These are phyloP conservation scores for Teleogryllus occipitalis DNA, from an alignment of 1,140 invertebrate species.

Conservation along the genomic window DNA sequence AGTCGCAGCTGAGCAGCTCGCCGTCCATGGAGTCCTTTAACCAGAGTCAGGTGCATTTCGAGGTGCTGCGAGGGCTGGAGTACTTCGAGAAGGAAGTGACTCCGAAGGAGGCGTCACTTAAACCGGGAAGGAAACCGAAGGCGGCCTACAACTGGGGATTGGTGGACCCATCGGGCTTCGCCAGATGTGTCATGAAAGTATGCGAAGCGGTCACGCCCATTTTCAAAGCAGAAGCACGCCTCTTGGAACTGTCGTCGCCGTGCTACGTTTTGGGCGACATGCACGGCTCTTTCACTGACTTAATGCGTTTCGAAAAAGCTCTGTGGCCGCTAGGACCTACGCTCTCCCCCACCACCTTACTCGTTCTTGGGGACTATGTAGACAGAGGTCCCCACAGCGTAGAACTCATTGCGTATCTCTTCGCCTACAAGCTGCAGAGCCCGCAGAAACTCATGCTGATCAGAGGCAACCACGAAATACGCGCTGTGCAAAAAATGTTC, in stretches of 20 bases:
- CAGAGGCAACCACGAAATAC: constrained; percentile 57
- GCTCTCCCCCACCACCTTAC: constrained; percentile 47
- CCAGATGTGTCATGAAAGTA: constrained; percentile 27
- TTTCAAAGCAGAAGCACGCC: constrained; percentile 36
- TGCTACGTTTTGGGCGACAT: constrained; percentile 50
- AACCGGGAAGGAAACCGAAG: neutral
- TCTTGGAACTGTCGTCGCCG: constrained; percentile 43
- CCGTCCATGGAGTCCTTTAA: neutral
- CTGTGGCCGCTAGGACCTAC: constrained; percentile 49
- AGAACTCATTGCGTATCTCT: constrained; percentile 55
- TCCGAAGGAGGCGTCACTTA: neutral
- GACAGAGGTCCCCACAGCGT: constrained; percentile 51
- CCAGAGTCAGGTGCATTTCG: neutral
- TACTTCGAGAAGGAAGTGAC: neutral
- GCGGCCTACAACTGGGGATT: constrained; percentile 2
- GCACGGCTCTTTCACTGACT: constrained; percentile 52
- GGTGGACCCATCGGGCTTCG: constrained; percentile 8
- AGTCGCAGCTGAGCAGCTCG: neutral
- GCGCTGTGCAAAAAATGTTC: constrained; percentile 59
- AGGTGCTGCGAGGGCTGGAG: constrained; percentile 2
- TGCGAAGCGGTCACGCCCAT: constrained; percentile 30
- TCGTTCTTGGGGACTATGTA: constrained; percentile 62
- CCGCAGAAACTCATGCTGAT: constrained; percentile 52
- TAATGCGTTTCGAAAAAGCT: constrained; percentile 51
- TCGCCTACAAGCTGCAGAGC: constrained; percentile 52